Evolutionary conservation across 2,113 vertebrate genomes (phyloP).

Genomic region (Eurystomus gularis): DNA sequence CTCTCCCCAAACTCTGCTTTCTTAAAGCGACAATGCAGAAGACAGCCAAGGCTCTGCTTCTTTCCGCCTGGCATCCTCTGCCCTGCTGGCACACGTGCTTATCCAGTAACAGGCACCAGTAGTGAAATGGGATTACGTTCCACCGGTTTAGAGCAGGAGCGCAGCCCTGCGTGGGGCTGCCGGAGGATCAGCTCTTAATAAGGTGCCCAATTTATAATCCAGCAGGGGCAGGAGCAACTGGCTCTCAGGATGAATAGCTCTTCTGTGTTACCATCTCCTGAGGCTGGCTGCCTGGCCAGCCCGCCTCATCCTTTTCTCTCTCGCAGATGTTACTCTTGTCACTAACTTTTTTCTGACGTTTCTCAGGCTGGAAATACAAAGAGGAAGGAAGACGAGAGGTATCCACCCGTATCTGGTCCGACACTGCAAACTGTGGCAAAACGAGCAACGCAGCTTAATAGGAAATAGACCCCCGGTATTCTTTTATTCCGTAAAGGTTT

Average conservation of each 20-base stretch:
- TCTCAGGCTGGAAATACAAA: conserved; percentile 7
- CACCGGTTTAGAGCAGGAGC: neutral
- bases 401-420: neutral
- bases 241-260: conserved; percentile 48
- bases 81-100: neutral
- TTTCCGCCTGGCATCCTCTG: neutral
- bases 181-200: conserved; percentile 44
- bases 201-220: conserved; percentile 58
- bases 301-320: neutral
- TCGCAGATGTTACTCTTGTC: neutral
- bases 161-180: conserved; percentile 45
- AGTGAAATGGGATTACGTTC: neutral
- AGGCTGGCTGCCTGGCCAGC: conserved; percentile 4
- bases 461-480: neutral
- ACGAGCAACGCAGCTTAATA: neutral
- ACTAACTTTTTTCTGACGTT: neutral
- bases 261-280: conserved; percentile 53
- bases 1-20: neutral
- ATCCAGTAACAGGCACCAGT: neutral
- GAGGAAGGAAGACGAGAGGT: conserved; percentile 38
- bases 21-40: neutral
- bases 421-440: neutral
- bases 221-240: conserved; percentile 48
- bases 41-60: neutral
- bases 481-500: neutral